These are phyloP conservation scores for Eugnorisma glareosa DNA, from an alignment of 2,888 invertebrate species.

Conservation along the genomic window DNA sequence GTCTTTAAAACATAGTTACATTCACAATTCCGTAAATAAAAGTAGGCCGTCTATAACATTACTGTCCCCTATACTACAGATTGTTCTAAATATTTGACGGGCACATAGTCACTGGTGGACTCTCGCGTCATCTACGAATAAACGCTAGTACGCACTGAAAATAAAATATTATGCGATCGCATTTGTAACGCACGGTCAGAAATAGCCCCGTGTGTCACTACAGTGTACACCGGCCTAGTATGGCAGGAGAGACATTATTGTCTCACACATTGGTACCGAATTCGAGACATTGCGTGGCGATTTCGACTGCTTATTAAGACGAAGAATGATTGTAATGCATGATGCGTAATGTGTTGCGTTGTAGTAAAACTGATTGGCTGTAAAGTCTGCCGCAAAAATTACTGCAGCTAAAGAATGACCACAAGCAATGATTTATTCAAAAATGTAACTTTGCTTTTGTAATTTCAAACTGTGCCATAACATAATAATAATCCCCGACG, in stretches of 20 bases:
- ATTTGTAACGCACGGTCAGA: conserved; percentile 83
- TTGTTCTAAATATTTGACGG: conserved; percentile 76
- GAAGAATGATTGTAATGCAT: background rate
- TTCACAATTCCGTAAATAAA: conserved; percentile 38
- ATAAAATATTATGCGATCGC: conserved; percentile 88
- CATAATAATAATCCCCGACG: no score
- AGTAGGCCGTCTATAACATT: conserved; percentile 40
- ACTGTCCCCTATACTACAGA: conserved; percentile 65
- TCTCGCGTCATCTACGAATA: conserved; percentile 83
- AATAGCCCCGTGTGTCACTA: conserved; percentile 85
- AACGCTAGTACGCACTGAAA: conserved; percentile 87
- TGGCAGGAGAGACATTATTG: conserved; percentile 59
- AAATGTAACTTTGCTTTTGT: background rate
- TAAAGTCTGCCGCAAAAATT: background rate
- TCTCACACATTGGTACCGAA: conserved; percentile 51
- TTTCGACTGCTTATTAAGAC: conserved; percentile 23
- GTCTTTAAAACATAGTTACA: conserved; percentile 4
- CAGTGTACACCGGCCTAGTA: conserved; percentile 72
- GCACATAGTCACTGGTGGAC: conserved; percentile 68
- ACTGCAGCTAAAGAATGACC: background rate
- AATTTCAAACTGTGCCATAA: background rate
- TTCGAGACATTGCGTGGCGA: conserved; percentile 36
- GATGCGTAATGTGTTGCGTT: background rate
- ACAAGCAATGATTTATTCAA: background rate
- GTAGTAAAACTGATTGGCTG: background rate